phyloP scores from a whole-genome alignment of 2,888 invertebrate species.

The Pyrgus malvae region DNA sequence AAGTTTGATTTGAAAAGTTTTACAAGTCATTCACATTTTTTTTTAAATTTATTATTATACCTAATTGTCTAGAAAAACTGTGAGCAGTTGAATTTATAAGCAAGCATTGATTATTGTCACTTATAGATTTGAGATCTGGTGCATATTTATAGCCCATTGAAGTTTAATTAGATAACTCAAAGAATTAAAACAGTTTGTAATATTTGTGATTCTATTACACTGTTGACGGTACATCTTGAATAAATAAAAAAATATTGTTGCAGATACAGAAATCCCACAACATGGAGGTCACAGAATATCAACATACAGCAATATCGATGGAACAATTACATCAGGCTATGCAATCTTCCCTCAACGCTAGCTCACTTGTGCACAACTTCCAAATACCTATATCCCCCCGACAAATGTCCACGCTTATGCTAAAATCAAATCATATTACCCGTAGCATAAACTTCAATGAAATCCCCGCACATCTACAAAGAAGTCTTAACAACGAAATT shows the following conservation, averaged over 20 bases:
- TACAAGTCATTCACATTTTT: no score
- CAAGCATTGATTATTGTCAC: no score
- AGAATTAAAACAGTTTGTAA: no score
- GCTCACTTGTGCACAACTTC: conserved; percentile 69
- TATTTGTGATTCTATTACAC: not conserved
- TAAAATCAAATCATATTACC: conserved; percentile 63
- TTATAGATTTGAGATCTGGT: no score
- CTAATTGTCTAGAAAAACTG: no score
- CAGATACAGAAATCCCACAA: conserved; percentile 70
- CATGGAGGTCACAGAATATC: conserved; percentile 59
- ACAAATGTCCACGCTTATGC: conserved; percentile 70
- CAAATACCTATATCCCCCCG: conserved; percentile 67
- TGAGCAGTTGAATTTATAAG: no score
- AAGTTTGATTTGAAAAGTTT: no score
- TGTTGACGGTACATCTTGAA: not conserved
- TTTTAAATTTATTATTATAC: no score
- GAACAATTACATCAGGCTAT: conserved; percentile 72
- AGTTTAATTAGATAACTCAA: no score
- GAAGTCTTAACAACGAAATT: conserved; percentile 47
- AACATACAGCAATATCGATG: conserved; percentile 67
- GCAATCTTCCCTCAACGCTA: conserved; percentile 60
- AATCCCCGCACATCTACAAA: conserved; percentile 59
- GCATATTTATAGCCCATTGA: no score
- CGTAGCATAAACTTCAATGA: conserved; percentile 62
- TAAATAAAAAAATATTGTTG: not conserved